Evolutionary conservation across 2,888 invertebrate species (phyloP).

Genomic region (Mayetiola destructor): DNA sequence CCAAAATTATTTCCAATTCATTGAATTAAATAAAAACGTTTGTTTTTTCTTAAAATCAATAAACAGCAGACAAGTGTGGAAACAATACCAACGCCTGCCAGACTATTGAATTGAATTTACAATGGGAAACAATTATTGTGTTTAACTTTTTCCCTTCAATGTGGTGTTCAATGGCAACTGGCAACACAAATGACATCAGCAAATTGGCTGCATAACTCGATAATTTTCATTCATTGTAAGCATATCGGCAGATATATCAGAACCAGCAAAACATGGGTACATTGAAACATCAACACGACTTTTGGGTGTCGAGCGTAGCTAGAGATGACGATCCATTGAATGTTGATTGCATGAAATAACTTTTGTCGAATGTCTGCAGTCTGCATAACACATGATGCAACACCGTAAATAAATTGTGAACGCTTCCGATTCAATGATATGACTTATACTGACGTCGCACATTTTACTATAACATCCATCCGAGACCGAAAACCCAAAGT

Average conservation of each 20-base stretch:
- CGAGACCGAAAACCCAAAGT: no score
- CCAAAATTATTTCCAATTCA: background rate
- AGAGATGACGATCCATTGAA: background rate
- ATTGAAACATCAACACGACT: background rate
- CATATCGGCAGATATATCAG: background rate
- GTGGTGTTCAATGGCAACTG: no score
- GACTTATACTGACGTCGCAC: background rate
- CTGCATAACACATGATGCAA: no score
- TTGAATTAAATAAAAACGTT: background rate
- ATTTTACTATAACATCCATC: background rate
- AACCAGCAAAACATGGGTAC: background rate
- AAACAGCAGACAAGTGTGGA: background rate
- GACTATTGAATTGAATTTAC: background rate
- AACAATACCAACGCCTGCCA: background rate
- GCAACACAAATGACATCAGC: slow-evolving; percentile 13
- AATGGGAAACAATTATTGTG: background rate
- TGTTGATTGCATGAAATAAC: no score
- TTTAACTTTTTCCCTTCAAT: background rate
- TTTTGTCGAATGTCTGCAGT: no score
- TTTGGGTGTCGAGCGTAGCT: background rate
- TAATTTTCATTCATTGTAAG: background rate
- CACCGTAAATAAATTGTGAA: no score
- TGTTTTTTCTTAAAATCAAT: background rate
- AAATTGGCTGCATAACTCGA: slow-evolving; percentile 10
- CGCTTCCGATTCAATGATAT: background rate